Base-by-base conservation (phyloP, 2,888 invertebrate species). In the Orgyia antiqua region DNA sequence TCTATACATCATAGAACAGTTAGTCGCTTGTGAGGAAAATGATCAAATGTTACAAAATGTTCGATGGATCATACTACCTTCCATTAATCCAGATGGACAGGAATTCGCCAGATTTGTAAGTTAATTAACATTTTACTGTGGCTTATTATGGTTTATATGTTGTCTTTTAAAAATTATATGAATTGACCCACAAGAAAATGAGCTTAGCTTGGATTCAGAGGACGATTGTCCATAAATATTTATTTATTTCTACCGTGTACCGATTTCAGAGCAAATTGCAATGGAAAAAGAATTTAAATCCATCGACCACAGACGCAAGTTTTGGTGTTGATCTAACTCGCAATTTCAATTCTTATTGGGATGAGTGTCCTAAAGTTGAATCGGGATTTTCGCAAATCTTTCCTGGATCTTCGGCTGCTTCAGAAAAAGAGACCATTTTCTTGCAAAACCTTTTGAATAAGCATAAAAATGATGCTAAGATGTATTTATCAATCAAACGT, bases 401-500 rank as follows among this genome's bases (percentile, higher is more conserved):
- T 58, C 88, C 88, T 1, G 94, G 94, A 0, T 58, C 72, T 0
- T 24, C 50, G 1, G 52, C 90, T 0, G 88, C 88, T 48, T 91
- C 93, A 0, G 92, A 93, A 61, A 87, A 87, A 0, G 94, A 93
- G 73, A 90, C 89, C 0, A 46, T 54, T 4, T 87, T 89, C 45
- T 70, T 94, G 5, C 76, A 88, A 4, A 76, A 89, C 31, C 79
- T 89, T 26, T 59, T 93, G 31, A 44, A 76, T 6, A 71, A 82
- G 4, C 65, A 89, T 24, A 78, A 80, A 13, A 60, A 71, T 1
- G 58, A 76, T 2, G 63, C 89, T 6, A 88, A 89, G 51, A 79
- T 91, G 29, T 95, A 94, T 62, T 49, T 94, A 20, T 90, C 92
- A 0, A 66, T 95, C 13, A 93, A 94, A 63, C 89, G 92, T 3